phyloP scores from a whole-genome alignment of 2,797 vertebrate species.

The Carduelis carduelis region DNA sequence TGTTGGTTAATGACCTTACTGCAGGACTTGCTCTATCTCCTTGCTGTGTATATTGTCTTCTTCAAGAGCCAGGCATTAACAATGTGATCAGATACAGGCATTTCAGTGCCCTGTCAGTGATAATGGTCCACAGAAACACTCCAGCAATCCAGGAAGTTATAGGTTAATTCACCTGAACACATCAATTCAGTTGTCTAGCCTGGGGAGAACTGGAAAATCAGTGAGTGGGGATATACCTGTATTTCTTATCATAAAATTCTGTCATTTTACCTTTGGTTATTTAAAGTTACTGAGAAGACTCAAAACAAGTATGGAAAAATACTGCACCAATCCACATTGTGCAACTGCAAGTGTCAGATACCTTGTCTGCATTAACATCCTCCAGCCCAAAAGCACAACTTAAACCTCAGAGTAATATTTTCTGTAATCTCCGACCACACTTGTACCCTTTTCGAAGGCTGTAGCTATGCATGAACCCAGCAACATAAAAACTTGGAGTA shows the following conservation, averaged over 20 bases:
- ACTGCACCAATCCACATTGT: background rate
- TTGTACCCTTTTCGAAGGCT: constrained; percentile 12
- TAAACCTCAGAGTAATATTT: constrained; percentile 38
- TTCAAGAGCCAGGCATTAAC: background rate
- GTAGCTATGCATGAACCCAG: background rate
- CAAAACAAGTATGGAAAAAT: background rate
- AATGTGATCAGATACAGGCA: background rate
- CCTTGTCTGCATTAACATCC: constrained; percentile 30
- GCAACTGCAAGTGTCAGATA: background rate
- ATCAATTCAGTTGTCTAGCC: background rate
- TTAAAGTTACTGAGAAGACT: background rate
- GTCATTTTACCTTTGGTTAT: background rate
- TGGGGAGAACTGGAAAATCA: background rate
- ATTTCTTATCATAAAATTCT: background rate
- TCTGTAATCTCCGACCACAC: constrained; percentile 40
- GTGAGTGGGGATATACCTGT: background rate
- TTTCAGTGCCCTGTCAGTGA: background rate
- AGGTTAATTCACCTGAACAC: background rate
- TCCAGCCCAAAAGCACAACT: constrained; percentile 15
- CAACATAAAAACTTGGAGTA: constrained; percentile 32
- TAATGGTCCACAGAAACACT: background rate
- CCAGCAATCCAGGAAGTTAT: background rate
- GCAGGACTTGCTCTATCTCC: background rate
- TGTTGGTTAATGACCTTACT: background rate
- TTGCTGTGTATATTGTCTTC: background rate